A percentile compares a stretch with the other conserved stretches of the same genome.
Evolutionary conservation across 2,888 invertebrate genomes (phyloP).

Genomic region (Crioceris asparagi): DNA sequence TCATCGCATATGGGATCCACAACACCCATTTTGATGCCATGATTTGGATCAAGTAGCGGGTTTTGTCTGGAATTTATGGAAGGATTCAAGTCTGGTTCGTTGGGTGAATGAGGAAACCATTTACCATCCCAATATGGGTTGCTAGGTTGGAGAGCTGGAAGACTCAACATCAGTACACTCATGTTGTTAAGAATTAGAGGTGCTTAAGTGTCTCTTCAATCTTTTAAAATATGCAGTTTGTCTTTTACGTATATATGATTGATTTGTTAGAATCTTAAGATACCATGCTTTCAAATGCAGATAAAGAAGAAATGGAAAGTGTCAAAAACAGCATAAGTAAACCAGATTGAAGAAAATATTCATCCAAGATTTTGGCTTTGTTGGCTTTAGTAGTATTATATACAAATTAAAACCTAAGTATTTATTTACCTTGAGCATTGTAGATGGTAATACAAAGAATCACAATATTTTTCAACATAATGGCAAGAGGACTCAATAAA

Average conservation of each 20-base stretch:
- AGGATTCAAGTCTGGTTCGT: slow-evolving; percentile 22
- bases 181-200: too few relatives aligned
- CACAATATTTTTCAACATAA: slow-evolving; percentile 24
- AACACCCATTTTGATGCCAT: slow-evolving; percentile 47
- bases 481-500: slow-evolving; percentile 14
- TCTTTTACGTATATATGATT: too few relatives aligned
- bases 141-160: slow-evolving; percentile 10
- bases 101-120: slow-evolving; percentile 36
- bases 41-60: slow-evolving; percentile 24
- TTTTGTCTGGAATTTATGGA: slow-evolving; percentile 13
- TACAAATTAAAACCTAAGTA: not conserved
- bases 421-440: slow-evolving; percentile 18
- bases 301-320: not conserved
- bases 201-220: too few relatives aligned
- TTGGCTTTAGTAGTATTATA: not conserved
- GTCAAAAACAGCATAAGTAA: too few relatives aligned
- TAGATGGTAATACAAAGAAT: slow-evolving; percentile 20
- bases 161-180: too few relatives aligned
- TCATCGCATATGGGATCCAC: slow-evolving; percentile 49
- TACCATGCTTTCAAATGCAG: too few relatives aligned
- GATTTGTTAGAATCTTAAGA: too few relatives aligned
- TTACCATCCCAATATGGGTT: slow-evolving; percentile 30
- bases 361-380: not conserved
- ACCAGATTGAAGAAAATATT: too few relatives aligned
- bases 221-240: too few relatives aligned